Base-by-base conservation (phyloP, 2,797 vertebrate genomes). In the Channa striata region DNA sequence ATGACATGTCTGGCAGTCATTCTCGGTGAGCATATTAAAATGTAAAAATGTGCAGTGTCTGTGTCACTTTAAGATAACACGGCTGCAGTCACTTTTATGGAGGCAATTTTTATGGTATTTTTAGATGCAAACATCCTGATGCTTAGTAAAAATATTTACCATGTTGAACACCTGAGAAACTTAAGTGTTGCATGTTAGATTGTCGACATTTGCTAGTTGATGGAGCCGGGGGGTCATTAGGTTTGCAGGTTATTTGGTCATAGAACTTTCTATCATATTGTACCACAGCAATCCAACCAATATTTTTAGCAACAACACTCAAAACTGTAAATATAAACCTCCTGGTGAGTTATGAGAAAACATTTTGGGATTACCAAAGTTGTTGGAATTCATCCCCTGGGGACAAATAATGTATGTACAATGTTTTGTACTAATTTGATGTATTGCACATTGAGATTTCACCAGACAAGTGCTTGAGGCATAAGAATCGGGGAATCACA, bases 71-170 rank as follows among this genome's bases (percentile, higher is more conserved):
- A 54, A 46, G n/a, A 46, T 49, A 48, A 21, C 37, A 42, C 11
- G 68, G 60, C 23, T 36, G 42, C 19, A 6, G 33, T 19, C 33
- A 19, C 46, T 17, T 56, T 68, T 44, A 33, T 57, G 49, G 40
- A 69, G 21, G 19, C 12, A 50, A 5, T 30, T 30, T 30, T 30
- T 30, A 30, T 30, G 4, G 25, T 4, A 30, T 4, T 30, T 30
- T 30, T 30, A 30, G 25, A 6, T n/a, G 16, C 8, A 8, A n/a
- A n/a, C 42, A 8, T 1, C 14, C 42, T 17, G 17, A 43, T 43
- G 42, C 17, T 1, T n/a, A 43, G 17, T 5, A n/a, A n/a, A 17
- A 8, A 43, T 3, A 17, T 43, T 8, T 43, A 8, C 16, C 3
- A 16, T 17, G 13, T 40, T 40, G 12, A 5, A 13, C 14, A 13